Percentiles rank a stretch among this genome's conserved stretches.
Conservation (phyloP, 2,888 invertebrate species). For the Himalopsyche anomala region DNA sequence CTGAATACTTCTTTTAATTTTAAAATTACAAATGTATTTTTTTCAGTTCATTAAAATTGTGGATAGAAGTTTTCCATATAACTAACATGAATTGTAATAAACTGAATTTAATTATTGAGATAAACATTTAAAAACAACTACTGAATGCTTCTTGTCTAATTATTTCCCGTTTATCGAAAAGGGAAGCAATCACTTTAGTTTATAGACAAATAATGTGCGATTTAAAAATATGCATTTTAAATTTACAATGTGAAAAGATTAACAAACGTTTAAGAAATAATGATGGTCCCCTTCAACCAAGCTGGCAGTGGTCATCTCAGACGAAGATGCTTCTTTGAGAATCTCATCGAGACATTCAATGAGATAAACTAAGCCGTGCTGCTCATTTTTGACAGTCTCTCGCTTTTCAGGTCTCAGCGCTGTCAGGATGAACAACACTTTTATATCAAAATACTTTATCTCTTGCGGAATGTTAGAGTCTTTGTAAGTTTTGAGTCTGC, state of each 20-base stretch:
- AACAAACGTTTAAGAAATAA: slow-evolving; percentile 70
- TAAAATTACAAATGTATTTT: no score
- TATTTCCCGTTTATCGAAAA: no score
- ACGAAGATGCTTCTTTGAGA: slow-evolving; percentile 71
- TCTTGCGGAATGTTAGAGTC: slow-evolving; percentile 81
- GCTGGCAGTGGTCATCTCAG: slow-evolving; percentile 45
- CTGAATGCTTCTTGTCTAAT: no score
- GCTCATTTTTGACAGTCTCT: slow-evolving; percentile 80
- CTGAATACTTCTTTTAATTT: no score
- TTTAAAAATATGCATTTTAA: no score
- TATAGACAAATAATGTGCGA: no score
- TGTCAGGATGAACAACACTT: slow-evolving; percentile 91
- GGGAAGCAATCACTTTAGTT: no score
- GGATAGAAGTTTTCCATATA: no score
- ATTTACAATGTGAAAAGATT: background rate
- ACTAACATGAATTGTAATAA: no score
- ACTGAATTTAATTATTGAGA: no score
- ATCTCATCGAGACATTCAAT: slow-evolving; percentile 82
- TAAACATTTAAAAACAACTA: no score
- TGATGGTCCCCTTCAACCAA: slow-evolving; percentile 67
- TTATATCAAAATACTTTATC: slow-evolving; percentile 91
- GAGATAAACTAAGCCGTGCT: slow-evolving; percentile 83
- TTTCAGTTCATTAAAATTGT: no score
- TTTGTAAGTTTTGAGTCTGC: slow-evolving; percentile 82
- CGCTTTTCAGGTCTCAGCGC: slow-evolving; percentile 86